Conservation (phyloP, 2,888 invertebrate species). For the Acanthosoma haemorrhoidale region DNA sequence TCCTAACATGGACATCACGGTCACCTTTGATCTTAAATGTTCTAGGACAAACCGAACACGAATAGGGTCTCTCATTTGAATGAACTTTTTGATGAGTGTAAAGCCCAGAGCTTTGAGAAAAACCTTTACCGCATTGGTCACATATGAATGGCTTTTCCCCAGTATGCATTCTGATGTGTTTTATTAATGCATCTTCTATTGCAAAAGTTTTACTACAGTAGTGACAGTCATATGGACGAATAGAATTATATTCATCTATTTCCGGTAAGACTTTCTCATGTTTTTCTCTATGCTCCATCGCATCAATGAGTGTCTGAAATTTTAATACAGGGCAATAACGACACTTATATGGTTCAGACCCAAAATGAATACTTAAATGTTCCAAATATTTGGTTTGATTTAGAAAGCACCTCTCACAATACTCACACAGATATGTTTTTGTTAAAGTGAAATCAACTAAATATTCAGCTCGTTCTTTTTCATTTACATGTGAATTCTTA, state of each 20-base stretch:
- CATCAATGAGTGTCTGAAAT: constrained; percentile 34
- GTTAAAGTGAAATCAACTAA: constrained; percentile 36
- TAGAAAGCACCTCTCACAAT: constrained; percentile 40
- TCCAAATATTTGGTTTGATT: constrained; percentile 38
- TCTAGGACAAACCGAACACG: constrained; percentile 41
- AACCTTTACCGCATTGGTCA: constrained; percentile 42
- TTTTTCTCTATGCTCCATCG: constrained; percentile 34
- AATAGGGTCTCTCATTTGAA: constrained; percentile 40
- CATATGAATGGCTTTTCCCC: constrained; percentile 42
- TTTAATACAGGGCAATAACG: constrained; percentile 35
- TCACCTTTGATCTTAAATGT: constrained; percentile 42
- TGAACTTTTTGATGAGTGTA: constrained; percentile 42
- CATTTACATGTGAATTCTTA: not conserved
- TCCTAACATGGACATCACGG: constrained; percentile 42
- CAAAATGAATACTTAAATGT: constrained; percentile 40
- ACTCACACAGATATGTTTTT: constrained; percentile 39
- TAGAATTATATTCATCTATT: constrained; percentile 34
- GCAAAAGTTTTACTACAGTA: constrained; percentile 40
- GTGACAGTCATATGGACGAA: constrained; percentile 40
- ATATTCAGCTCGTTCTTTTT: constrained; percentile 31
- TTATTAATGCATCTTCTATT: constrained; percentile 41
- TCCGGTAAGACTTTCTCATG: constrained; percentile 27
- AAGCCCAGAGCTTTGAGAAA: constrained; percentile 41
- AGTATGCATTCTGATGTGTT: constrained; percentile 42
- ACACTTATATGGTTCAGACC: constrained; percentile 38